Evolutionary conservation across 2,888 invertebrate genomes (phyloP).

Genomic region (Pycnomerus fuliginosus): DNA sequence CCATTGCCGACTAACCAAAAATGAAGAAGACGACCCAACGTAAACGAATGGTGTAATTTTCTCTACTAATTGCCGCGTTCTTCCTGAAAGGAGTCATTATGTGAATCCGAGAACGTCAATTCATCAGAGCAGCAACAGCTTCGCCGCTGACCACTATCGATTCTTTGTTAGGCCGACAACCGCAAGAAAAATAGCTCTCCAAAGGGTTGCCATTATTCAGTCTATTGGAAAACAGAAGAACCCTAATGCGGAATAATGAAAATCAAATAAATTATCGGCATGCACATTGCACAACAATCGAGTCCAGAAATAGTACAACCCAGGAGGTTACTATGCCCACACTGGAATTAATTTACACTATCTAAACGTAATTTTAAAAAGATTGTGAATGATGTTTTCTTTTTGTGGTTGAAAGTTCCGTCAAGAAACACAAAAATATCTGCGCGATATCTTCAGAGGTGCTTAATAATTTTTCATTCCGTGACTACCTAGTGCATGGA

Average conservation of each 20-base stretch:
- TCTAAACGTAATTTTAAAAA: too few relatives aligned
- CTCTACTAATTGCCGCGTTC: slow-evolving; percentile 39
- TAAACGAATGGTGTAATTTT: slow-evolving; percentile 41
- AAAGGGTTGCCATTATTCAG: slow-evolving; percentile 35
- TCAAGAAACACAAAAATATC: too few relatives aligned
- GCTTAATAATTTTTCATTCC: too few relatives aligned
- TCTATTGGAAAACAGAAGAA: slow-evolving; percentile 27
- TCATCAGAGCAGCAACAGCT: slow-evolving; percentile 39
- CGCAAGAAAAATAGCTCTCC: slow-evolving; percentile 36
- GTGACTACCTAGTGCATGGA: too few relatives aligned
- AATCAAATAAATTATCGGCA: slow-evolving; percentile 25
- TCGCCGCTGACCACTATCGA: slow-evolving; percentile 37
- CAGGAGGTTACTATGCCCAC: too few relatives aligned
- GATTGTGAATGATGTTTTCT: too few relatives aligned
- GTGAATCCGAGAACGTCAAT: slow-evolving; percentile 37
- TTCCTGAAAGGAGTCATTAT: slow-evolving; percentile 43
- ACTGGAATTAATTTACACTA: too few relatives aligned
- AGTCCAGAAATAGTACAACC: too few relatives aligned
- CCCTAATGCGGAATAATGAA: slow-evolving; percentile 25
- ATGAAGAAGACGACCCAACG: slow-evolving; percentile 7
- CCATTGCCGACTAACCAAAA: too few relatives aligned
- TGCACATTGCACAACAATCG: too few relatives aligned
- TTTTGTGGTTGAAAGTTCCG: too few relatives aligned
- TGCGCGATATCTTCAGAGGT: too few relatives aligned
- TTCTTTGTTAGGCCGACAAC: slow-evolving; percentile 30